Conservation (phyloP, 2,113 vertebrate species). For the Lophochroa leadbeateri region DNA sequence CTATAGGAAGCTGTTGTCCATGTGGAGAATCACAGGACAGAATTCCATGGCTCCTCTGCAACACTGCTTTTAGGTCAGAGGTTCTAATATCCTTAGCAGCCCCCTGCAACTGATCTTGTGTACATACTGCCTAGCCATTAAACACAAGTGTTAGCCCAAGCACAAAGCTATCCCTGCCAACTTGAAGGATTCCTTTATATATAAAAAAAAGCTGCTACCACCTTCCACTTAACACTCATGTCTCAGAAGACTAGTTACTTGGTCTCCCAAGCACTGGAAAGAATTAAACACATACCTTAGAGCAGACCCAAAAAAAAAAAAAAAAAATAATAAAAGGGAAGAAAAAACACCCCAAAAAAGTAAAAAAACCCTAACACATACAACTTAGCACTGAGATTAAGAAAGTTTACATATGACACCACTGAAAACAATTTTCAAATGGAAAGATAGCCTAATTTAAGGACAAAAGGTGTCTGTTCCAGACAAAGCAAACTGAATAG, state of each 20-base stretch:
- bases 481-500: neutral
- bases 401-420: neutral
- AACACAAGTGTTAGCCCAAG: neutral
- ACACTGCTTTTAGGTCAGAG: neutral
- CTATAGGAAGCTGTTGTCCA: neutral
- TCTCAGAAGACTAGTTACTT: neutral
- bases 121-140: neutral
- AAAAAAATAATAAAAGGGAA: no score
- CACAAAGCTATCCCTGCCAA: neutral
- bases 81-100: neutral
- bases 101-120: neutral
- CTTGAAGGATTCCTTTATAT: neutral
- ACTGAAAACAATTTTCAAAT: neutral
- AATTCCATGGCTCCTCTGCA: rapidly evolving
- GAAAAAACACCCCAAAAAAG: no score
- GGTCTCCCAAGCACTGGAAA: neutral
- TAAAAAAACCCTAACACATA: no score
- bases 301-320: neutral
- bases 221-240: neutral
- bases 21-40: neutral
- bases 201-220: neutral
- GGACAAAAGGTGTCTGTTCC: neutral
- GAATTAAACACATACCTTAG: neutral
- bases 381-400: neutral
- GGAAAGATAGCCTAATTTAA: neutral